Percentiles rank a stretch among this genome's conserved stretches.
Conservation (phyloP, 1,140 invertebrate genomes). For the Octopus sinensis region DNA sequence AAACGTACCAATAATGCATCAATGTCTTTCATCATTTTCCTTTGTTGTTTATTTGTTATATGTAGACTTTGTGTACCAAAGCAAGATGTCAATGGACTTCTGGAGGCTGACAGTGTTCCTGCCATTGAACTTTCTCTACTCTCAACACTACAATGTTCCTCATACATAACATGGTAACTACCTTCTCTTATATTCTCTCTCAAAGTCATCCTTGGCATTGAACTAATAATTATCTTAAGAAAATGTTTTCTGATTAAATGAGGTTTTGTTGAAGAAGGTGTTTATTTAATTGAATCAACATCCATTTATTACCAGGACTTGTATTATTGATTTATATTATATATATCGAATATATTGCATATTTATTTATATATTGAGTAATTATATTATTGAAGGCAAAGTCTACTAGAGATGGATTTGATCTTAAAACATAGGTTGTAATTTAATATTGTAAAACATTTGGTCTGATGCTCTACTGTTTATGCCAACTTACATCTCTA, state of each 20-base stretch:
- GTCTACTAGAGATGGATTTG: no score
- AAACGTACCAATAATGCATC: not conserved
- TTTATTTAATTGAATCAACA: no score
- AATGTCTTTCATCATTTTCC: conserved; percentile 11
- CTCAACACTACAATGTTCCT: conserved; percentile 33
- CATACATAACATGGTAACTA: conserved; percentile 45
- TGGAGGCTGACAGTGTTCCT: conserved; percentile 49
- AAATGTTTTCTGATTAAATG: not conserved
- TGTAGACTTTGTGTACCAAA: conserved; percentile 29
- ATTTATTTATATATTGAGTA: no score
- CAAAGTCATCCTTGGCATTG: conserved; percentile 2
- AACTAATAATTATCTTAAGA: conserved; percentile 20
- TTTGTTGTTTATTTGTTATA: not conserved
- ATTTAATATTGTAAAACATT: conserved; percentile 15
- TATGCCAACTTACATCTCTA: no score
- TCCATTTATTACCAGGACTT: no score
- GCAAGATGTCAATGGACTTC: conserved; percentile 44
- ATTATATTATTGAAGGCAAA: no score
- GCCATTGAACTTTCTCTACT: conserved; percentile 44
- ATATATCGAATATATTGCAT: no score
- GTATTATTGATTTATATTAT: no score
- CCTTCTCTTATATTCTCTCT: not conserved
- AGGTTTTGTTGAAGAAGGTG: not conserved
- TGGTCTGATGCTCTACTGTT: not conserved
- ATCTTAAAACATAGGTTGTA: conserved; percentile 27